Evolutionary conservation across 2,797 vertebrate genomes (phyloP).

Genomic region (Enteromius fasciolatus): DNA sequence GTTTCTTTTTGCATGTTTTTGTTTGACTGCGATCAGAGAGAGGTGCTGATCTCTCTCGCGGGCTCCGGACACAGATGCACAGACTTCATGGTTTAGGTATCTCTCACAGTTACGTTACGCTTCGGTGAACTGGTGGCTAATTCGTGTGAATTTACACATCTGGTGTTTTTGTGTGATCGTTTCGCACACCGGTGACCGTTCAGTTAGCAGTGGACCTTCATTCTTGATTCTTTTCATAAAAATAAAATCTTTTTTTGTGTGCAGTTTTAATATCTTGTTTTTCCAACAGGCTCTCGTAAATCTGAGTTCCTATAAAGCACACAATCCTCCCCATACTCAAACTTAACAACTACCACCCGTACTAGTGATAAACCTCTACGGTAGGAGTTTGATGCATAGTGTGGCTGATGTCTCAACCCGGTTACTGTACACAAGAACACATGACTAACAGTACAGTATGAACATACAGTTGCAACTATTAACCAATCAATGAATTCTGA

Average conservation of each 20-base stretch:
- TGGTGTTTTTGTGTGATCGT: neutral
- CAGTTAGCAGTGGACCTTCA: neutral
- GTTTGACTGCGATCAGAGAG: neutral
- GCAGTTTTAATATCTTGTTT: too few species aligned
- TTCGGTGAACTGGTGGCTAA: neutral
- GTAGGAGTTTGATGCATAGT: neutral
- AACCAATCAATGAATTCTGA: too few species aligned
- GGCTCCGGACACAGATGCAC: neutral
- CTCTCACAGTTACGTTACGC: neutral
- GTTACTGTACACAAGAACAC: too few species aligned
- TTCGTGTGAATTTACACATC: neutral
- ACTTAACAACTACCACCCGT: neutral
- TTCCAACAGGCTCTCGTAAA: too few species aligned
- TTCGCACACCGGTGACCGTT: neutral
- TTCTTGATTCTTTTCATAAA: neutral
- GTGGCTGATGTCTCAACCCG: too few species aligned
- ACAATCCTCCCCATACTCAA: neutral
- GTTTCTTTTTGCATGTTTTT: neutral
- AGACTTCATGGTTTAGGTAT: neutral
- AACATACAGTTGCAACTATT: too few species aligned
- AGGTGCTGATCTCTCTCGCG: neutral
- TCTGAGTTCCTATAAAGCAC: too few species aligned
- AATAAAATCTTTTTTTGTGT: neutral
- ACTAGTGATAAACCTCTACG: neutral
- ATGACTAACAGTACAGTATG: too few species aligned